Evolutionary conservation across 2,888 invertebrate species (phyloP), one percentile per base, ranked within the genome.

Genomic region (Nasonovia ribisnigri): DNA sequence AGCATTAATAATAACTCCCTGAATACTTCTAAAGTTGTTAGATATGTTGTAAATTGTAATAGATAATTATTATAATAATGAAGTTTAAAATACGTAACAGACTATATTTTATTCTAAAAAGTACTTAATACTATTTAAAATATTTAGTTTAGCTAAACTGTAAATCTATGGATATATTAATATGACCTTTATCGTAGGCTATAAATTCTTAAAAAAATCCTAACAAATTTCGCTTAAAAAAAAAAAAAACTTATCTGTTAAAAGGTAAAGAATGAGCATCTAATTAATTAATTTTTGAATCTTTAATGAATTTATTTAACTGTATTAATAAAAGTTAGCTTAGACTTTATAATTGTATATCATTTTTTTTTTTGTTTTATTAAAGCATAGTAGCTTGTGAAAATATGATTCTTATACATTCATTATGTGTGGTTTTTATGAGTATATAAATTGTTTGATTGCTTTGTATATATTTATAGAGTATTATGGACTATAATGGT

Each of bases 401-500:
- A 54, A 54, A 54, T 54, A 54, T 13, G 13, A 54, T 20, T 54
- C 51, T 54, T 54, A 54, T 54, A 54, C 20, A 54, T 20, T 54
- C 3, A 5, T 20, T 20, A 54, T 54, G 1, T 48, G 1, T 48
- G 48, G 36, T 77, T 24, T 88, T n/a, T 87, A n/a, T 87, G 29
- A 20, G 24, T 3, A 3, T 51, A 26, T 88, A 36, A 54, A 88
- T 87, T 46, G 3, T 60, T 36, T 46, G 8, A 46, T 88, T 91
- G 3, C 57, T 46, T 46, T 46, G 29, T 29, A 60, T 29, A 60
- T 60, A 60, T 60, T 4, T 26, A 90, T 95, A 97, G 98, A 98
- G 98, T 95, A 98, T 98, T 96, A 96, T 98, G 95, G 96, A 97
- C 16, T 98, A 98, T 95, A 99, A 99, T 96, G 99, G 99, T 95